phyloP scores from a whole-genome alignment of 2,797 vertebrate species.

The Peromyscus melanophrys region DNA sequence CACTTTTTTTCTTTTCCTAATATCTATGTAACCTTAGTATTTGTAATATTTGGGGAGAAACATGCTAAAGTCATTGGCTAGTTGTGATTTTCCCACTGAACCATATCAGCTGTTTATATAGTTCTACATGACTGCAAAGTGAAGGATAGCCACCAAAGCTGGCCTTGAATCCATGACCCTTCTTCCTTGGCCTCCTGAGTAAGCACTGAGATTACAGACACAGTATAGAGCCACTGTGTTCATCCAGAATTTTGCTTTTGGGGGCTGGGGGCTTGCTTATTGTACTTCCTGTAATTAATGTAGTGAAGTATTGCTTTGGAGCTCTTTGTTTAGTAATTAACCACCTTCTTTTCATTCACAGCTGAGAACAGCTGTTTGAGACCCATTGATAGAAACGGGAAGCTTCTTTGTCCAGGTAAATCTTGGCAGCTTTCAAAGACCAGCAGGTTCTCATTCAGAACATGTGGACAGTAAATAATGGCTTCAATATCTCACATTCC shows the following conservation, averaged over 20 bases:
- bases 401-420: slow-evolving; percentile 96
- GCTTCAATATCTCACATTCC: not conserved
- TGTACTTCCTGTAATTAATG: not conserved
- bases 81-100: not conserved
- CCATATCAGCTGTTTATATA: not conserved
- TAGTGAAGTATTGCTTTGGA: not conserved
- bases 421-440: not conserved
- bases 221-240: not conserved
- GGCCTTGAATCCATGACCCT: not conserved
- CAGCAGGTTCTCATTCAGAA: not conserved
- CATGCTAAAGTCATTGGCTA: not conserved
- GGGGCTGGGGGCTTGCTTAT: not conserved
- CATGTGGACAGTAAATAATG: not conserved
- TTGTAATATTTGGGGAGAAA: slow-evolving; percentile 14
- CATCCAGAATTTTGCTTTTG: not conserved
- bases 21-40: not conserved
- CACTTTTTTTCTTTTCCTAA: not conserved
- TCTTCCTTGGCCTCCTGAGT: not conserved
- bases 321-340: slow-evolving; percentile 10
- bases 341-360: slow-evolving; percentile 81
- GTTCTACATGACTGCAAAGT: not conserved
- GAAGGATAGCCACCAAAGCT: not conserved
- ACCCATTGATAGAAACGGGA: slow-evolving; percentile 93
- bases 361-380: slow-evolving; percentile 94
- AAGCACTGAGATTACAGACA: not conserved